Percentiles rank a stretch among this genome's conserved stretches.
These are phyloP conservation scores for Rousettus leschenaultii DNA, from an alignment of 2,113 vertebrate genomes.

Conservation along the genomic window DNA sequence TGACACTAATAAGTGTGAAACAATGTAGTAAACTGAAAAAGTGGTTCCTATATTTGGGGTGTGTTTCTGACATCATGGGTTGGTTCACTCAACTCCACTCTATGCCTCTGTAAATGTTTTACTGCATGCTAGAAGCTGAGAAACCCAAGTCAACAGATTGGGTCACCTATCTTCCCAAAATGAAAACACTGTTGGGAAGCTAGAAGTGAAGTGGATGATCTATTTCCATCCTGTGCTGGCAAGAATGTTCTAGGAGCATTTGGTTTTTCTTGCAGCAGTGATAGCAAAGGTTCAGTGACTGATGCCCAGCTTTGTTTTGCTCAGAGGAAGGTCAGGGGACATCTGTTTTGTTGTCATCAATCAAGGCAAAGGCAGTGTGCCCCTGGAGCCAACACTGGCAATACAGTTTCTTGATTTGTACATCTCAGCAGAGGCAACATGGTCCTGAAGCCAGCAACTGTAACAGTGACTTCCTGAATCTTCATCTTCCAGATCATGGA, in stretches of 20 bases:
- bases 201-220: not conserved
- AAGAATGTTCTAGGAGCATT: not conserved
- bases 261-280: not conserved
- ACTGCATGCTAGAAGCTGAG: not conserved
- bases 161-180: not conserved
- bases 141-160: not conserved
- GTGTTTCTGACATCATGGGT: not conserved
- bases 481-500: not conserved
- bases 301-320: not conserved
- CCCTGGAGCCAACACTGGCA: not conserved
- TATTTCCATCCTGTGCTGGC: not conserved
- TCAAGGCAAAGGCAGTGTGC: not conserved
- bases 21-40: not conserved
- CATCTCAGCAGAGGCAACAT: not conserved
- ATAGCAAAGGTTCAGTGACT: not conserved
- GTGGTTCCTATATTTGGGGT: not conserved
- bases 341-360: not conserved
- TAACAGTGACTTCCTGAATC: not conserved
- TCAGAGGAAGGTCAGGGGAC: not conserved
- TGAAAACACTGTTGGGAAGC: not conserved
- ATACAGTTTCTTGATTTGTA: not conserved
- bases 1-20: not conserved
- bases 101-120: not conserved
- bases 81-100: not conserved
- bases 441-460: not conserved